A percentile compares a stretch with the other conserved stretches of the same genome.
These are phyloP conservation scores for Passer montanus DNA, from an alignment of 2,113 vertebrate genomes.

Conservation along the genomic window DNA sequence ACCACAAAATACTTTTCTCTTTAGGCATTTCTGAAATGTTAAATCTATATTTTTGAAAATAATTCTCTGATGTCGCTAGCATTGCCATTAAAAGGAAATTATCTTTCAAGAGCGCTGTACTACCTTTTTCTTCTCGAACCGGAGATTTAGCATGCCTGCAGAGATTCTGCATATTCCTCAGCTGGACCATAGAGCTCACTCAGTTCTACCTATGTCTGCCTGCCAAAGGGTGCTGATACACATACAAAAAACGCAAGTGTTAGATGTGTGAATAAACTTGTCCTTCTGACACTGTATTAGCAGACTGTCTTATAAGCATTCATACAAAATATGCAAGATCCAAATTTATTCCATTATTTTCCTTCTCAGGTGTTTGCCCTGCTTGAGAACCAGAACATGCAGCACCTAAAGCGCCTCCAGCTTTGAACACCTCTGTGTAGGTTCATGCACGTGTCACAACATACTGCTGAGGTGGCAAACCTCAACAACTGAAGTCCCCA, in stretches of 20 bases:
- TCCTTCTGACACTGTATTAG: background rate
- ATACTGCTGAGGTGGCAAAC: background rate
- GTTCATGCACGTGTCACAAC: background rate
- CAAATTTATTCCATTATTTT: background rate
- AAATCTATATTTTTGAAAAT: background rate
- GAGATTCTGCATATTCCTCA: background rate
- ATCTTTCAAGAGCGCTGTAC: background rate
- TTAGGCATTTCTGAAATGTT: background rate
- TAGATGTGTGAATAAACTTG: background rate
- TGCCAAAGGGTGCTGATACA: background rate
- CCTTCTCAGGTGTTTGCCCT: background rate
- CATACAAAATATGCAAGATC: background rate
- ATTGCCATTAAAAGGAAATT: background rate
- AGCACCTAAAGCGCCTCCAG: background rate
- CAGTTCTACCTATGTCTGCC: background rate
- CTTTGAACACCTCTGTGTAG: background rate
- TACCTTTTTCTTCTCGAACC: background rate
- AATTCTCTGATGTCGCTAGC: background rate
- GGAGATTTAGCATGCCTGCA: background rate
- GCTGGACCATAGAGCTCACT: background rate
- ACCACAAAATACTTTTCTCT: background rate
- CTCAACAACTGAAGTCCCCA: background rate
- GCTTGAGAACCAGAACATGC: background rate
- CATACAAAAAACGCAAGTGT: background rate
- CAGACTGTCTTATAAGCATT: background rate